Conservation (phyloP, 2,888 invertebrate genomes). For the Tiphia femorata region DNA sequence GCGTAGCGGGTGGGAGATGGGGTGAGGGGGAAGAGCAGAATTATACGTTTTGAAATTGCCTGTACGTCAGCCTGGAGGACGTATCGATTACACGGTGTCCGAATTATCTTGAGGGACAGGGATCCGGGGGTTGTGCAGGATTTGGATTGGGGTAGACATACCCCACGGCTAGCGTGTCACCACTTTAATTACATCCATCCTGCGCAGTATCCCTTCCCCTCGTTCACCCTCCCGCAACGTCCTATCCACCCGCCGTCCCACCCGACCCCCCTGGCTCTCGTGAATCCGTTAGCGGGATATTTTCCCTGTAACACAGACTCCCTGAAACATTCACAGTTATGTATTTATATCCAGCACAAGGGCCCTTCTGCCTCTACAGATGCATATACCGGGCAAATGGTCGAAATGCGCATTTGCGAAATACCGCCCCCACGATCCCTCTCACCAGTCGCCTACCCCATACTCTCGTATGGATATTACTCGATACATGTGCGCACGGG, state of each 20-base stretch:
- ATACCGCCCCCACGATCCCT: too few relatives aligned
- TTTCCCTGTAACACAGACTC: constrained; percentile 48
- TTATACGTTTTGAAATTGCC: constrained; percentile 51
- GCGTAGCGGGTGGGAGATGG: constrained; percentile 2
- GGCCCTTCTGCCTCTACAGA: not conserved
- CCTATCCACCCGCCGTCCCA: too few relatives aligned
- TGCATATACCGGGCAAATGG: too few relatives aligned
- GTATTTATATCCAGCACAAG: constrained; percentile 30
- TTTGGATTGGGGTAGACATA: constrained; percentile 58
- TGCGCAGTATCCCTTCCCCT: constrained; percentile 47
- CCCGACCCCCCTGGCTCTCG: constrained; percentile 52
- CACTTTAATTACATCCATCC: constrained; percentile 67
- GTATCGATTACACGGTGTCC: constrained; percentile 63
- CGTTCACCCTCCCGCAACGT: constrained; percentile 25
- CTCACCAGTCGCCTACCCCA: too few relatives aligned
- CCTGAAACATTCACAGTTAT: constrained; percentile 44
- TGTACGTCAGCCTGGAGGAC: constrained; percentile 50
- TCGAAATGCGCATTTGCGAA: too few relatives aligned
- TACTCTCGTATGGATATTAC: too few relatives aligned
- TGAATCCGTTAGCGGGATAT: constrained; percentile 52
- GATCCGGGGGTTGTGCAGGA: constrained; percentile 55
- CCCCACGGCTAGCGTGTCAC: constrained; percentile 64
- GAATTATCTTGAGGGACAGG: constrained; percentile 62
- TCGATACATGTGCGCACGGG: too few relatives aligned
- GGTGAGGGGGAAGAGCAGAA: constrained; percentile 27